Conservation (phyloP, 2,888 invertebrate species). For the Microchrysa polita region DNA sequence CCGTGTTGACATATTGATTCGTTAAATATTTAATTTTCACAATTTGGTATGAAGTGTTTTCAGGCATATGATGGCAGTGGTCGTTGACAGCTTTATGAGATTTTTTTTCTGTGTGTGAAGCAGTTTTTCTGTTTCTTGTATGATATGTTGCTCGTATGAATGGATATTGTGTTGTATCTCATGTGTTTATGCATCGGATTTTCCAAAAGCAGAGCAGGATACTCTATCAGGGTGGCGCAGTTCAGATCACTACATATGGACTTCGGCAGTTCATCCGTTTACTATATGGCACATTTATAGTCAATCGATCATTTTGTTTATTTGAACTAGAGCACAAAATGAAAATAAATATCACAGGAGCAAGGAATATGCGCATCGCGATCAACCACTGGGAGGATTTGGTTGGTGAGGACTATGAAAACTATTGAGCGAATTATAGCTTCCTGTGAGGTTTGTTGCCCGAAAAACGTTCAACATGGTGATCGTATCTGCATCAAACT, state of each 20-base stretch:
- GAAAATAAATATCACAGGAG: constrained; percentile 23
- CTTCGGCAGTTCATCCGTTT: not conserved
- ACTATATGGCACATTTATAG: too few species aligned
- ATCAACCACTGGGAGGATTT: not conserved
- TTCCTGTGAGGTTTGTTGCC: constrained; percentile 25
- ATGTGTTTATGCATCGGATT: not conserved
- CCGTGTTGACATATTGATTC: constrained; percentile 43
- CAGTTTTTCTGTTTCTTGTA: constrained; percentile 39
- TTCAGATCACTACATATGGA: not conserved
- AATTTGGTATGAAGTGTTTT: constrained; percentile 41
- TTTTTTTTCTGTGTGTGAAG: constrained; percentile 22
- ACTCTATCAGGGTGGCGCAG: constrained; percentile 3
- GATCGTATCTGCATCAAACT: not conserved
- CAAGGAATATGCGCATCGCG: constrained; percentile 3
- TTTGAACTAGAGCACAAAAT: constrained; percentile 21
- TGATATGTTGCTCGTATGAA: not conserved
- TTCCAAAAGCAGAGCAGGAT: constrained; percentile 2
- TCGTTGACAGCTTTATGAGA: constrained; percentile 43
- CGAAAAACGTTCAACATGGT: not conserved
- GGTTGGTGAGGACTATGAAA: too few species aligned
- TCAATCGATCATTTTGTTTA: not conserved
- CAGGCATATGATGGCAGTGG: constrained; percentile 39
- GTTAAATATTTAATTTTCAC: constrained; percentile 44
- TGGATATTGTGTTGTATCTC: not conserved
- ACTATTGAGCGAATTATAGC: constrained; percentile 22